Evolutionary conservation across 2,888 invertebrate genomes (phyloP), one percentile per base, ranked within the genome.

Genomic region (Rhingia campestris): DNA sequence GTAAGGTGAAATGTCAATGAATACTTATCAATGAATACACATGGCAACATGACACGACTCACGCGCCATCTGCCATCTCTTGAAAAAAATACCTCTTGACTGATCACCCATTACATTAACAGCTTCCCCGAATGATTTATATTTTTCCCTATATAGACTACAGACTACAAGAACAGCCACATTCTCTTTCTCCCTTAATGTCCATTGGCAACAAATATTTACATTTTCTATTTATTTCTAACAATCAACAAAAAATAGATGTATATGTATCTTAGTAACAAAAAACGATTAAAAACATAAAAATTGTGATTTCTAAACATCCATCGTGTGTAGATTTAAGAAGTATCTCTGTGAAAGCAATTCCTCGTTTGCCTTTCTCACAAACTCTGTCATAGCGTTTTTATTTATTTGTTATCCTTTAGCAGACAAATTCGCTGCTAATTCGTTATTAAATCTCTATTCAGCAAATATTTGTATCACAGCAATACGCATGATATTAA

Each of bases 401-500:
- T 47, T 14, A 9, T 22, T 49, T 6, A 49, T 49, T 49, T 49
- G 22, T 49, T 4, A 10, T 7, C 30, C 30, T 32, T 4, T 4
- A 22, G 49, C 30, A 49, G 49, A 49, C 2, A 49, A 30, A 4
- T 30, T 7, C 1, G 22, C 12, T 54, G 54, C 35, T 54, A 35
- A 32, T 14, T 14, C 2, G 54, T 35, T 54, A 30, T 49, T 49
- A 14, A n/a, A 53, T 9, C 14, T 2, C 0, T 37, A 14, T 37
- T 32, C 56, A 22, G 37, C 1, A 32, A 32, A 37, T 45, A 39
- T 37, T 56, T 58, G 22, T 58, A 37, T 37, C 12, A 43, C 35
- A 9, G 10, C 64, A 43, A 51, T 30, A 47, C 32, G 14, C 58
- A 72, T 43, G 66, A 73, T 79, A 73, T 79, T 79, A 54, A 59